Evolutionary conservation across 2,888 invertebrate genomes (phyloP).

Genomic region (Agelastica alni): DNA sequence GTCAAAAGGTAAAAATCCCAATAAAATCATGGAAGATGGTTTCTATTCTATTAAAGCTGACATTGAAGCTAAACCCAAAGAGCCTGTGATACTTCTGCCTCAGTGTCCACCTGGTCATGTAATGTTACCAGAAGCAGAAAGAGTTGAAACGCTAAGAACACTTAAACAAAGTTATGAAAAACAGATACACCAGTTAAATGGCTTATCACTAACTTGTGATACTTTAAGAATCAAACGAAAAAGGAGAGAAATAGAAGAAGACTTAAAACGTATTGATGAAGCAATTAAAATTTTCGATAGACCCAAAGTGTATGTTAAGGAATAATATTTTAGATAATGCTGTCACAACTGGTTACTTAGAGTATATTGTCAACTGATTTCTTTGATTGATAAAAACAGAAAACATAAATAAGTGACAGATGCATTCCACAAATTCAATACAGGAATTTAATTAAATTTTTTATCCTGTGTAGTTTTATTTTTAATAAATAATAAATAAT

Average conservation of each 20-base stretch:
- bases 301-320: conserved; percentile 10
- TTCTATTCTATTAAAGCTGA: background rate
- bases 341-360: too few species aligned
- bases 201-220: conserved; percentile 11
- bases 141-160: conserved; percentile 8
- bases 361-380: too few species aligned
- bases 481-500: too few species aligned
- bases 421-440: too few species aligned
- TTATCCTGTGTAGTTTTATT: too few species aligned
- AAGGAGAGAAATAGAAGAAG: conserved; percentile 9
- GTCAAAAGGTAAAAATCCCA: background rate
- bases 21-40: background rate
- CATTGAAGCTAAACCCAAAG: background rate
- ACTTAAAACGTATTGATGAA: conserved; percentile 9
- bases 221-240: conserved; percentile 10
- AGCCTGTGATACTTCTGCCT: background rate
- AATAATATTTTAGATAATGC: too few species aligned
- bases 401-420: too few species aligned
- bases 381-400: too few species aligned
- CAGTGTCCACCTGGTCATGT: conserved; percentile 10
- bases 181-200: conserved; percentile 11
- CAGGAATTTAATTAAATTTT: too few species aligned
- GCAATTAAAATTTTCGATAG: conserved; percentile 14
- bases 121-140: conserved; percentile 14
- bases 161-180: conserved; percentile 5